phyloP scores from a whole-genome alignment of 2,888 invertebrate genomes.

The Eubasilissa splendida region DNA sequence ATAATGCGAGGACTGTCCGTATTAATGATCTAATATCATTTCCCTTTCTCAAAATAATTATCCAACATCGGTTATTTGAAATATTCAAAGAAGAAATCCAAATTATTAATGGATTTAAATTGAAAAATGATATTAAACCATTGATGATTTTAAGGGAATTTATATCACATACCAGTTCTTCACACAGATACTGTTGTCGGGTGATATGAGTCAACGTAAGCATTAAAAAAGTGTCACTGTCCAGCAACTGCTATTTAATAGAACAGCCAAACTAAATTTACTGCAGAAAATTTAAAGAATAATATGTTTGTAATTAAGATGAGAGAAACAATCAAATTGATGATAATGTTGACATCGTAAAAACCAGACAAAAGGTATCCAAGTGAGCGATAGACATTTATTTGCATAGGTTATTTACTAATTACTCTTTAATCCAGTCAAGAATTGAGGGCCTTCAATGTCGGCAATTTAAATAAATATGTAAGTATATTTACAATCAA shows the following conservation, averaged over 20 bases:
- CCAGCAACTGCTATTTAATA: too few relatives aligned
- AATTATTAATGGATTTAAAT: not conserved
- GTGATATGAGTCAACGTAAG: not conserved
- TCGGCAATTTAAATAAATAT: too few relatives aligned
- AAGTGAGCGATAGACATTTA: not conserved
- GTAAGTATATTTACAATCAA: too few relatives aligned
- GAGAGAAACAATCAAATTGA: too few relatives aligned
- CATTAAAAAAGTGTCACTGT: not conserved
- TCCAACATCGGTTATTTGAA: not conserved
- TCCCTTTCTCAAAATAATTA: not conserved
- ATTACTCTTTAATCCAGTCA: not conserved
- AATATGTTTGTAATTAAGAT: too few relatives aligned
- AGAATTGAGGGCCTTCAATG: too few relatives aligned
- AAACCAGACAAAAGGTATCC: slow-evolving; percentile 1
- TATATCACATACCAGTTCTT: not conserved
- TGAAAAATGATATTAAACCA: slow-evolving; percentile 4
- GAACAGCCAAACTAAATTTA: too few relatives aligned
- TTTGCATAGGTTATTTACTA: slow-evolving; percentile 14
- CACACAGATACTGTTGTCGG: not conserved
- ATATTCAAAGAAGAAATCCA: not conserved
- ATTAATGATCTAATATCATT: slow-evolving; percentile 21
- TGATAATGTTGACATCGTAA: not conserved
- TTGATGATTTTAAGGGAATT: not conserved
- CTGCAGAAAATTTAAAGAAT: too few relatives aligned
- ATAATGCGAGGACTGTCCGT: slow-evolving; percentile 24